phyloP scores from a whole-genome alignment of 2,888 invertebrate species.

The Zaprionus lineosus region DNA sequence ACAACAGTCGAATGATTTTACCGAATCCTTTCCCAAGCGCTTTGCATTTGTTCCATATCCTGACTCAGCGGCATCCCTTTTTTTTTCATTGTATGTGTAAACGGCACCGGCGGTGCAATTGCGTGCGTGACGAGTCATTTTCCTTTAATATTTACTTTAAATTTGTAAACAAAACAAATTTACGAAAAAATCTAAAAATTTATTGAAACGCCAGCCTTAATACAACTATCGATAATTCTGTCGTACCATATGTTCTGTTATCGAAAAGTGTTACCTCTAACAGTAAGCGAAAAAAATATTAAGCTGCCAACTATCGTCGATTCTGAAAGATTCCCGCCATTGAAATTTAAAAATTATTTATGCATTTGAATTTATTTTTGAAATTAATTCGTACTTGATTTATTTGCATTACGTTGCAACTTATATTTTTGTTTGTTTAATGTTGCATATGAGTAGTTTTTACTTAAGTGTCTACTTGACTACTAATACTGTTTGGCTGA shows the following conservation, averaged over 20 bases:
- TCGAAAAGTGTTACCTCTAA: too few species aligned
- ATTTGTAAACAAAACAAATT: too few species aligned
- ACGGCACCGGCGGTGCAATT: conserved; percentile 99
- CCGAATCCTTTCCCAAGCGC: conserved; percentile 89
- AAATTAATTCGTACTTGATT: conserved; percentile 45
- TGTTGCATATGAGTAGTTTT: conserved; percentile 49
- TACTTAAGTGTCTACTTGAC: conserved; percentile 55
- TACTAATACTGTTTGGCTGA: conserved; percentile 66
- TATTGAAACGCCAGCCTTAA: neutral
- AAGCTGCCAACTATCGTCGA: too few species aligned
- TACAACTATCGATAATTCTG: conserved; percentile 11
- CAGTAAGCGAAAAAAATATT: too few species aligned
- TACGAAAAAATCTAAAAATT: too few species aligned
- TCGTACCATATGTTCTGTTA: too few species aligned
- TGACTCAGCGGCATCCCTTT: conserved; percentile 96
- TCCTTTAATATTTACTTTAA: conserved; percentile 12
- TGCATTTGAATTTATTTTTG: conserved; percentile 12
- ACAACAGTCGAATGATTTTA: conserved; percentile 98
- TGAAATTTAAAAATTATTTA: neutral
- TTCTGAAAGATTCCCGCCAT: too few species aligned
- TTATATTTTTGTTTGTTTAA: conserved; percentile 39
- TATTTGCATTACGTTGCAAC: conserved; percentile 45
- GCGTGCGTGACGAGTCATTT: conserved; percentile 97
- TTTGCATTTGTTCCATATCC: conserved; percentile 91
- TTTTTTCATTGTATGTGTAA: conserved; percentile 98